Evolutionary conservation across 1,140 invertebrate genomes (phyloP).

Genomic region (Temnothorax longispinosus): DNA sequence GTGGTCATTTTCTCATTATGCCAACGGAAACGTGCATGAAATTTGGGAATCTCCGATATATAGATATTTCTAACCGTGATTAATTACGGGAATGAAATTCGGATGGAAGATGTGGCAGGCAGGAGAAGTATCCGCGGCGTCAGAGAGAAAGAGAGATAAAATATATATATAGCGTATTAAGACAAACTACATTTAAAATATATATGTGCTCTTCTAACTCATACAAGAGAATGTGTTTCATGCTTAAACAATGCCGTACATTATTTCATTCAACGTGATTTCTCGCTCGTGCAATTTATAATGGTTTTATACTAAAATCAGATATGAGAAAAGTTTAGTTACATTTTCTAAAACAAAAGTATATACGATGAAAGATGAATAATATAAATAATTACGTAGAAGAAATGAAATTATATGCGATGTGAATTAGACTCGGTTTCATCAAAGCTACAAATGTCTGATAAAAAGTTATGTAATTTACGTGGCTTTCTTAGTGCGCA

Average conservation of each 20-base stretch:
- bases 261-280: constrained; percentile 55
- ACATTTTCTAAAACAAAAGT: not conserved
- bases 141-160: not conserved
- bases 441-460: not conserved
- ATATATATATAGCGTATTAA: not conserved
- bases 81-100: constrained; percentile 66
- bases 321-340: constrained; percentile 17
- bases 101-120: constrained; percentile 2
- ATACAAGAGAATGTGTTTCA: constrained; percentile 14
- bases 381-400: not conserved
- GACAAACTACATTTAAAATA: constrained; percentile 35
- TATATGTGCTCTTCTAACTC: constrained; percentile 12
- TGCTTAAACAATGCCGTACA: constrained; percentile 30
- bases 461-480: not conserved
- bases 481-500: not conserved
- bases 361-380: not conserved
- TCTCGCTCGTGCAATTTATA: constrained; percentile 47
- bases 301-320: constrained; percentile 24
- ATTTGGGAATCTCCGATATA: constrained; percentile 48
- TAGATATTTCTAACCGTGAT: constrained; percentile 60
- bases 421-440: not conserved
- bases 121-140: not conserved
- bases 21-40: constrained; percentile 43
- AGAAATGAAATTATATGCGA: not conserved
- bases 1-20: constrained; percentile 57